Conservation (phyloP, 2,113 vertebrate species). For the Crotalus viridis region DNA sequence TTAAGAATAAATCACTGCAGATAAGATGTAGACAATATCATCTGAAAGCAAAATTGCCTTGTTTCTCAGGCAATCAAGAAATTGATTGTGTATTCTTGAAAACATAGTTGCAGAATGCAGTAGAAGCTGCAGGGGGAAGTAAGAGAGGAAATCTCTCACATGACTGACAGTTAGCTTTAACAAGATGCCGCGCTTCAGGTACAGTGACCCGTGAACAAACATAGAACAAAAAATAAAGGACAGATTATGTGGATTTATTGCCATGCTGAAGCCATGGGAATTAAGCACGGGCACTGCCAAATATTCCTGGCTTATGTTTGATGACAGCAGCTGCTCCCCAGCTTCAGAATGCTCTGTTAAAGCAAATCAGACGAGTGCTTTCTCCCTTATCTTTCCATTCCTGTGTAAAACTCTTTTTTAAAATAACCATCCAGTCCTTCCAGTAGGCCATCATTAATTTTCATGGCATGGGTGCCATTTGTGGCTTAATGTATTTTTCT, state of each 20-base stretch:
- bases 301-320: background rate
- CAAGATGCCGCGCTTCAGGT: background rate
- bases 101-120: background rate
- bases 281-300: background rate
- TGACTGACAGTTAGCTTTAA: background rate
- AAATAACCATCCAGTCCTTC: background rate
- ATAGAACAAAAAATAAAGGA: slow-evolving; percentile 6
- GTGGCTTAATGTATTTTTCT: background rate
- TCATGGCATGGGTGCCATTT: background rate
- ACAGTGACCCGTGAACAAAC: background rate
- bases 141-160: background rate
- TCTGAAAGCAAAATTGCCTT: background rate
- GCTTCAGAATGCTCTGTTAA: background rate
- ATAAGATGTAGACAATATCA: background rate
- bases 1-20: background rate
- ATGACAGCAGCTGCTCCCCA: background rate
- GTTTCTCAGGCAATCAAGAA: background rate
- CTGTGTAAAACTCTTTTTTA: background rate
- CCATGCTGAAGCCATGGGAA: background rate
- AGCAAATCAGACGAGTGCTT: background rate
- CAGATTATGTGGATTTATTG: background rate
- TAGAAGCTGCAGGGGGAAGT: background rate
- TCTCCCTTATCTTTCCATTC: background rate
- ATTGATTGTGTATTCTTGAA: background rate
- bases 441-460: background rate